Percentiles rank a stretch among this genome's conserved stretches.
phyloP scores from a whole-genome alignment of 1,140 invertebrate species.

The Phenacoccus solenopsis region DNA sequence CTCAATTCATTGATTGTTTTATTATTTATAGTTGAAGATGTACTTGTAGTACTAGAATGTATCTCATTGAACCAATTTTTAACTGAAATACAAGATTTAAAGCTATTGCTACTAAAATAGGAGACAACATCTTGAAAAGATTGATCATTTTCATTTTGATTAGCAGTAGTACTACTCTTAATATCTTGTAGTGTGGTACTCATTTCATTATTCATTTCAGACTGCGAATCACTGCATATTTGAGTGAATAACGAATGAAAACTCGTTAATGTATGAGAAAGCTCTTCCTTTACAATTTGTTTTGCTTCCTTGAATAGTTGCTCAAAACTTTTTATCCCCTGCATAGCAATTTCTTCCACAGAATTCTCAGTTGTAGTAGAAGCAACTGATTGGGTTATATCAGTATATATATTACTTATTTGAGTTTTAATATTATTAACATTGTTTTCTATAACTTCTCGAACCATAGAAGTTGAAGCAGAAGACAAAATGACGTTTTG shows the following conservation, averaged over 20 bases:
- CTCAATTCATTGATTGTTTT: not conserved
- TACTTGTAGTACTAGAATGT: not conserved
- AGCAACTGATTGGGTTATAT: not conserved
- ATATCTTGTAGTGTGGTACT: not conserved
- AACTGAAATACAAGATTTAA: not conserved
- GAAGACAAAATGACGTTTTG: not conserved
- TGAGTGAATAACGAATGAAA: not conserved
- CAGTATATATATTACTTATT: not conserved
- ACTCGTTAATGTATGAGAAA: not conserved
- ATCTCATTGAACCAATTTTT: not conserved
- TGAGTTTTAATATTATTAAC: not conserved
- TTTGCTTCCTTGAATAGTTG: not conserved
- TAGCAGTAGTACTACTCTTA: not conserved
- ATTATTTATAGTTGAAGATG: not conserved
- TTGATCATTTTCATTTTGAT: not conserved
- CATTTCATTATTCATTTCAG: not conserved
- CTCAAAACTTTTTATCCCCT: not conserved
- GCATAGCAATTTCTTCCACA: not conserved
- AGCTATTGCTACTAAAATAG: not conserved
- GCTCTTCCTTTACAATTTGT: not conserved
- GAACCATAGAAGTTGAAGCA: not conserved
- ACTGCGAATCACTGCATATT: not conserved
- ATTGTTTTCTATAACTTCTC: not conserved
- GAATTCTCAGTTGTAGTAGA: not conserved
- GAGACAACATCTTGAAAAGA: not conserved